Evolutionary conservation across 2,888 invertebrate genomes (phyloP).

Genomic region (Flabesymbios commensalis): DNA sequence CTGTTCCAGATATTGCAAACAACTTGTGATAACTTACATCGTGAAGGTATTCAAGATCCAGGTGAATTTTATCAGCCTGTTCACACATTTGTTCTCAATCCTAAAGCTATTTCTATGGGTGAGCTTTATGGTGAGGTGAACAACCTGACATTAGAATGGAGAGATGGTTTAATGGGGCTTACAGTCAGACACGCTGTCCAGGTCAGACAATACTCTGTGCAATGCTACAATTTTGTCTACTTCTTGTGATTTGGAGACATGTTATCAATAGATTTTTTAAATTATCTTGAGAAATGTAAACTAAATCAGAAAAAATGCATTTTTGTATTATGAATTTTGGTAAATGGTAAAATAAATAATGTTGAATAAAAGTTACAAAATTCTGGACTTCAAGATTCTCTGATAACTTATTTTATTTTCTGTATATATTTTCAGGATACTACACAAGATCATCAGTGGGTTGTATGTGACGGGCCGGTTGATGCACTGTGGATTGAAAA

Average conservation of each 20-base stretch:
- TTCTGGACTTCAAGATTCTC: too few species aligned
- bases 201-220: too few species aligned
- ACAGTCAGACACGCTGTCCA: slow-evolving; percentile 69
- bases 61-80: slow-evolving; percentile 73
- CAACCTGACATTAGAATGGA: slow-evolving; percentile 84
- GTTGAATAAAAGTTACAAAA: too few species aligned
- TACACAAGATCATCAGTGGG: slow-evolving; percentile 78
- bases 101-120: slow-evolving; percentile 84
- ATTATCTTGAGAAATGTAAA: too few species aligned
- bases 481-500: slow-evolving; percentile 95
- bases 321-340: too few species aligned
- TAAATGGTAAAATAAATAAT: too few species aligned
- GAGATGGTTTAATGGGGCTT: slow-evolving; percentile 81
- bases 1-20: slow-evolving; percentile 70
- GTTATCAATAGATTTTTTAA: too few species aligned
- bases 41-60: slow-evolving; percentile 63
- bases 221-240: too few species aligned
- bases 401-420: too few species aligned
- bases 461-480: slow-evolving; percentile 86
- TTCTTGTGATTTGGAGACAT: too few species aligned
- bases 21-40: slow-evolving; percentile 71
- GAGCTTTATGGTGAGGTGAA: slow-evolving; percentile 88
- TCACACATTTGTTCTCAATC: slow-evolving; percentile 80
- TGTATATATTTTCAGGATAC: slow-evolving; percentile 57
- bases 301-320: too few species aligned